phyloP scores from a whole-genome alignment of 2,888 invertebrate genomes.

The Cataglyphis altisquamis region DNA sequence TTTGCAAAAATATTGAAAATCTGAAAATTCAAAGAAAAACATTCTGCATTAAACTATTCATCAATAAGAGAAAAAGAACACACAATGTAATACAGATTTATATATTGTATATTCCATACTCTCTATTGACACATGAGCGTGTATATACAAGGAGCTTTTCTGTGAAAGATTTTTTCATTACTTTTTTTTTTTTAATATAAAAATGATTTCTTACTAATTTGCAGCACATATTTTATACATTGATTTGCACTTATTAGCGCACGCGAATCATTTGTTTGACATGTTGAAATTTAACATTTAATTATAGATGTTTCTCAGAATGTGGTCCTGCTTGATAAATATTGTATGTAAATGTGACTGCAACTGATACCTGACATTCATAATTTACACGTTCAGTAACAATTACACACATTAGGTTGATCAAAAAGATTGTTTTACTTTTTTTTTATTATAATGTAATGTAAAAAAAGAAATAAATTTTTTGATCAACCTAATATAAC shows the following conservation, averaged over 20 bases:
- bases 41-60: background rate
- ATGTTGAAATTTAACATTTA: constrained; percentile 13
- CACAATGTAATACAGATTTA: constrained; percentile 29
- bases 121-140: constrained; percentile 50
- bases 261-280: constrained; percentile 28
- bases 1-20: background rate
- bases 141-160: constrained; percentile 44
- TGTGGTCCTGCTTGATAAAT: background rate
- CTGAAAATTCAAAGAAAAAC: background rate
- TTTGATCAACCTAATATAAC: background rate
- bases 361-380: background rate
- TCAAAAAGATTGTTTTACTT: background rate
- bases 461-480: constrained; percentile 1
- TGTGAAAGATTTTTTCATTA: constrained; percentile 31
- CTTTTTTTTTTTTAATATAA: constrained; percentile 37
- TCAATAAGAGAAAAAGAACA: constrained; percentile 32
- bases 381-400: constrained; percentile 16
- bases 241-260: constrained; percentile 12
- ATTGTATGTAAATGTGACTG: background rate
- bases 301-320: background rate
- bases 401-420: constrained; percentile 4
- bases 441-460: background rate
- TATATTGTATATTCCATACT: constrained; percentile 54
- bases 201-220: constrained; percentile 38
- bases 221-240: constrained; percentile 20